A percentile compares a stretch with the other conserved stretches of the same genome.
phyloP scores from a whole-genome alignment of 2,797 vertebrate genomes.

The Molossus molossus region DNA sequence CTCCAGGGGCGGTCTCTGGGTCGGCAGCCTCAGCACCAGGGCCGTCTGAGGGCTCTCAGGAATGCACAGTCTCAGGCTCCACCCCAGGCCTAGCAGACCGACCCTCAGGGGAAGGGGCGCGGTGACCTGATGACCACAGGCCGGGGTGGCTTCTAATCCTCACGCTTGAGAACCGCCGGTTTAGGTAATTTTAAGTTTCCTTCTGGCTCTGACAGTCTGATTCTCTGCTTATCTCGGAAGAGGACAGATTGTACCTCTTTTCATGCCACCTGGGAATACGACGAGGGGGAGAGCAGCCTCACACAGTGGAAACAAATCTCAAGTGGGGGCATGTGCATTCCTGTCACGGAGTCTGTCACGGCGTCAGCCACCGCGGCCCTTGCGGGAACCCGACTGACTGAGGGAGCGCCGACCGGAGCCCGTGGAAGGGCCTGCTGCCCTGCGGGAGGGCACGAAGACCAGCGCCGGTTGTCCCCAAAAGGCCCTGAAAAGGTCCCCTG shows the following conservation, averaged over 20 bases:
- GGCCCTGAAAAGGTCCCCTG: neutral
- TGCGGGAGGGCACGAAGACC: neutral
- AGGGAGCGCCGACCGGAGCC: neutral
- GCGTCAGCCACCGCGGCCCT: neutral
- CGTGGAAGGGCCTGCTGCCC: slow-evolving; percentile 21
- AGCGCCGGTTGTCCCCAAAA: neutral
- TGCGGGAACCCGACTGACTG: neutral
- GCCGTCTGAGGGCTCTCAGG: neutral
- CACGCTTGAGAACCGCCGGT: neutral
- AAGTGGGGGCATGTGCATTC: too few species aligned
- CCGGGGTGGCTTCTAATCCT: neutral
- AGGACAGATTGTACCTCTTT: neutral
- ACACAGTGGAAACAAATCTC: neutral
- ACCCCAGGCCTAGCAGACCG: neutral
- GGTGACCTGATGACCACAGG: neutral
- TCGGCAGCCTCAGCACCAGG: accelerated
- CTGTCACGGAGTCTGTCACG: neutral
- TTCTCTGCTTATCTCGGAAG: neutral
- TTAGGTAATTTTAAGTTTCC: neutral
- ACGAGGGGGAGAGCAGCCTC: accelerated
- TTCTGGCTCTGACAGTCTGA: neutral
- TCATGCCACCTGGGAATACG: neutral
- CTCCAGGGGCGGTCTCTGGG: accelerated
- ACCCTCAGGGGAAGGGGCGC: accelerated
- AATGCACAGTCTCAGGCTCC: accelerated